phyloP scores from a whole-genome alignment of 2,113 vertebrate species.

The Ameiurus melas region DNA sequence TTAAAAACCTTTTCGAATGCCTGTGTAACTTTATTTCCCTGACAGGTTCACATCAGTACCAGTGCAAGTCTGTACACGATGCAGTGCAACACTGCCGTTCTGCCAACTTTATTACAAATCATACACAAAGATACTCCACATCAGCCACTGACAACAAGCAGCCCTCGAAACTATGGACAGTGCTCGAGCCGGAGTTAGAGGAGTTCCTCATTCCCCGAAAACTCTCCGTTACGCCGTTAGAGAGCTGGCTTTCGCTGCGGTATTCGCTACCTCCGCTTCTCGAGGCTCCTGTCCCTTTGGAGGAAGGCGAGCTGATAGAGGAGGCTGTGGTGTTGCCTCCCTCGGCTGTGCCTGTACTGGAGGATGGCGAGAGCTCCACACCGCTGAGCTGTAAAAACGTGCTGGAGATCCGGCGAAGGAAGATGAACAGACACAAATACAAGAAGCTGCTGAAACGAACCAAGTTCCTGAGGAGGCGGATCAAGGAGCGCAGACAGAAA shows the following conservation, averaged over 20 bases:
- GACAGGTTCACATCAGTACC: slow-evolving; percentile 60
- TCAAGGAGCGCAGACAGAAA: slow-evolving; percentile 75
- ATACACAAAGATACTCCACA: slow-evolving; percentile 64
- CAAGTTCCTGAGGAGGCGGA: slow-evolving; percentile 77
- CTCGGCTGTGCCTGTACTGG: slow-evolving; percentile 38
- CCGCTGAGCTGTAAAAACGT: slow-evolving; percentile 81
- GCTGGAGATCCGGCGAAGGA: slow-evolving; percentile 86
- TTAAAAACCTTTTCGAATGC: too few relatives aligned
- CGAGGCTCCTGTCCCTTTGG: slow-evolving; percentile 56
- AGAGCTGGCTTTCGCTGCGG: slow-evolving; percentile 86
- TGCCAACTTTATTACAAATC: slow-evolving; percentile 41
- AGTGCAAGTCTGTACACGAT: slow-evolving; percentile 53
- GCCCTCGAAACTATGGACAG: slow-evolving; percentile 68
- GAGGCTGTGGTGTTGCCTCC: slow-evolving; percentile 67
- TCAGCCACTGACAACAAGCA: slow-evolving; percentile 68
- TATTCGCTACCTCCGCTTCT: slow-evolving; percentile 77
- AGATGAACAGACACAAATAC: slow-evolving; percentile 92
- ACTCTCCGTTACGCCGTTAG: slow-evolving; percentile 87
- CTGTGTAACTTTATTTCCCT: background rate
- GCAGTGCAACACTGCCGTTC: slow-evolving; percentile 37
- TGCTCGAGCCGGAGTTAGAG: slow-evolving; percentile 80
- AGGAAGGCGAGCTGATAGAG: slow-evolving; percentile 54
- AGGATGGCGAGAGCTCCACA: slow-evolving; percentile 54
- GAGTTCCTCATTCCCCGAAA: slow-evolving; percentile 87
- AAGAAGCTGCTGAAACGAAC: slow-evolving; percentile 85